Percentiles rank a stretch among this genome's conserved stretches.
Conservation (phyloP, 2,888 invertebrate genomes). For the Thymelicus acteon region DNA sequence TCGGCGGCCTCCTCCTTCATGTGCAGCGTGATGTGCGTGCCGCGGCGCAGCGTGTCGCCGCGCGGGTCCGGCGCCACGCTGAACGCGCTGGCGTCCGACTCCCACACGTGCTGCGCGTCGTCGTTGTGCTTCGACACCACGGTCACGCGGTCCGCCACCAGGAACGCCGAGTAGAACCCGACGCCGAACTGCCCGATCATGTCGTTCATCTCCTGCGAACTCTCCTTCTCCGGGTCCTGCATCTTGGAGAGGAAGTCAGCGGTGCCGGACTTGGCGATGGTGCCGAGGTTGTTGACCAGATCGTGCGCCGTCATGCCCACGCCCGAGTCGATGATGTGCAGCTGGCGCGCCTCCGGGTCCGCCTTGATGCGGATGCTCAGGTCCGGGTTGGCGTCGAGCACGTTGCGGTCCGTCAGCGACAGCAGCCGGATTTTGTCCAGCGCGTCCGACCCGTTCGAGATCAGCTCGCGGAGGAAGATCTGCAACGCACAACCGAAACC, state of each 20-base stretch:
- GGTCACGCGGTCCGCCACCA: constrained; percentile 97
- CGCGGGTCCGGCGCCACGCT: constrained; percentile 97
- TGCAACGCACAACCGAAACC: constrained; percentile 53
- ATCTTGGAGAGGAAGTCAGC: constrained; percentile 97
- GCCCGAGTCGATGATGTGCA: constrained; percentile 98
- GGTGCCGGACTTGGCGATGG: constrained; percentile 99
- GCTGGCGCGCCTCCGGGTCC: constrained; percentile 95
- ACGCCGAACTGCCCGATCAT: constrained; percentile 99
- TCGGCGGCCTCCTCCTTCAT: constrained; percentile 99
- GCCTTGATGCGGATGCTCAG: constrained; percentile 95
- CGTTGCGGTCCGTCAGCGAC: constrained; percentile 93
- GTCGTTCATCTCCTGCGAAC: constrained; percentile 92
- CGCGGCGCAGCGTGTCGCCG: constrained; percentile 95
- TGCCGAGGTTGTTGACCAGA: constrained; percentile 97
- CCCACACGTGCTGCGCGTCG: constrained; percentile 98
- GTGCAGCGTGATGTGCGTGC: constrained; percentile 94
- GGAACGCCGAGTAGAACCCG: constrained; percentile 99
- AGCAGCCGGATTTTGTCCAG: constrained; percentile 98
- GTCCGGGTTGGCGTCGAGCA: constrained; percentile 92
- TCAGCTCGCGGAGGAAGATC: constrained; percentile 98
- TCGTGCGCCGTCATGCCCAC: constrained; percentile 98
- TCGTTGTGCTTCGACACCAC: constrained; percentile 98
- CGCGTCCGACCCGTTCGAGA: constrained; percentile 99
- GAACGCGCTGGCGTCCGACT: constrained; percentile 96
- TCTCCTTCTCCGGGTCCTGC: constrained; percentile 86